Evolutionary conservation across 2,888 invertebrate species (phyloP), one percentile per base, ranked within the genome.

Genomic region (Trilocha varians): DNA sequence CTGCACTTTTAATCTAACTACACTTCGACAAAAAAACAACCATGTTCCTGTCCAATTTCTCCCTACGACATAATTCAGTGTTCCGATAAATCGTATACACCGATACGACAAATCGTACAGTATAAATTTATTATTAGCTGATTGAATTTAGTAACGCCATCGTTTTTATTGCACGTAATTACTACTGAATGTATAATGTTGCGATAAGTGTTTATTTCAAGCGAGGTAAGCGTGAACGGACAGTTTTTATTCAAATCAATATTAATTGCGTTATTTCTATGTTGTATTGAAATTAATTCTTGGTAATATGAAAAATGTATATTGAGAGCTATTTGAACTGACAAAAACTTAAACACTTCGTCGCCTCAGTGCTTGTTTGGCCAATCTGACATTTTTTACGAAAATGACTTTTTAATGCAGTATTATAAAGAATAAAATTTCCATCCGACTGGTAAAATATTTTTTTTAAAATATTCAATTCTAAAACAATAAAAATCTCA

Each of bases 141-240:
- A 58, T 63, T 59, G 59, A 53, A 57, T 57, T 57, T 50, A 53
- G 57, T 51, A 57, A 57, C 54, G 57, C 57, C 62, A 59, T 64
- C 59, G 48, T 44, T 57, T 58, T 60, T 57, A 64, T 59, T 58
- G 61, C 62, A 55, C 49, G 63, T 65, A 65, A 68, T 68, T 65
- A 66, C 55, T 47, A 55, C 49, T 58, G 53, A 59, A 61, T 62
- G 48, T 57, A 59, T 65, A 43, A 43, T 43, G 34, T 36, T 39
- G 35, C 39, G 35, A 32, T 37, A 40, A 39, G 16, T 39, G 32
- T 36, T 36, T 33, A 37, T 43, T 43, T 41, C 34, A 17, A 36
- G 43, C 18, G 33, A 8, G 37, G 13, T 36, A 36, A 18, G 39
- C 32, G 35, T 34, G 35, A 40, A 18, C 33, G 16, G 14, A 16